A percentile compares a stretch with the other conserved stretches of the same genome.
These are phyloP conservation scores for Mellivora capensis DNA, from an alignment of 2,113 vertebrate genomes.

Conservation along the genomic window DNA sequence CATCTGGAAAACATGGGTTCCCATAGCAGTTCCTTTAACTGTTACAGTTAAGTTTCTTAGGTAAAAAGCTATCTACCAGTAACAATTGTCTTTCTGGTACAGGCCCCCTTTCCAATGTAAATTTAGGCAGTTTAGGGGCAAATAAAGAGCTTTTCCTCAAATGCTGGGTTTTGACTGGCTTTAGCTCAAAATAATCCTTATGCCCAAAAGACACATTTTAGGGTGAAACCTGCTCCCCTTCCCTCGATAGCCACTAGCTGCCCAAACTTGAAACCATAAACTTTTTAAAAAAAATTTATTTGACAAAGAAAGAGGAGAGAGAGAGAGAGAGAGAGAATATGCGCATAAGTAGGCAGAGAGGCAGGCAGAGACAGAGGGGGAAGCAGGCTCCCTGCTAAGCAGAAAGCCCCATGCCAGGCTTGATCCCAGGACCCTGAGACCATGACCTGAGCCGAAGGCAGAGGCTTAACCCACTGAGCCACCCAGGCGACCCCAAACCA, in stretches of 20 bases:
- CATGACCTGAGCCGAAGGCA: no score
- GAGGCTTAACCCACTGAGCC: no score
- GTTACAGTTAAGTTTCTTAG: background rate
- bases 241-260: background rate
- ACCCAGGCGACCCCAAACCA: background rate
- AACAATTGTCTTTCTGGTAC: background rate
- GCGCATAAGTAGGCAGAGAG: no score
- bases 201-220: background rate
- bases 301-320: no score
- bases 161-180: background rate
- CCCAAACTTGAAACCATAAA: conserved; percentile 12
- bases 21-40: background rate
- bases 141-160: background rate
- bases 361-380: no score
- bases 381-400: no score
- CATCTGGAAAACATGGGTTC: background rate
- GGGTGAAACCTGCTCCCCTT: background rate
- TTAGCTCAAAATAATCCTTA: background rate
- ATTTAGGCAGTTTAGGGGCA: background rate
- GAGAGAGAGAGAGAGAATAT: no score
- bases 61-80: background rate
- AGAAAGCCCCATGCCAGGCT: no score
- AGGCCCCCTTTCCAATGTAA: background rate
- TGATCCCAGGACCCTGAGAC: no score
- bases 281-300: background rate